Base-by-base conservation (phyloP, 2,113 vertebrate species). In the Ancistrus triradiatus region DNA sequence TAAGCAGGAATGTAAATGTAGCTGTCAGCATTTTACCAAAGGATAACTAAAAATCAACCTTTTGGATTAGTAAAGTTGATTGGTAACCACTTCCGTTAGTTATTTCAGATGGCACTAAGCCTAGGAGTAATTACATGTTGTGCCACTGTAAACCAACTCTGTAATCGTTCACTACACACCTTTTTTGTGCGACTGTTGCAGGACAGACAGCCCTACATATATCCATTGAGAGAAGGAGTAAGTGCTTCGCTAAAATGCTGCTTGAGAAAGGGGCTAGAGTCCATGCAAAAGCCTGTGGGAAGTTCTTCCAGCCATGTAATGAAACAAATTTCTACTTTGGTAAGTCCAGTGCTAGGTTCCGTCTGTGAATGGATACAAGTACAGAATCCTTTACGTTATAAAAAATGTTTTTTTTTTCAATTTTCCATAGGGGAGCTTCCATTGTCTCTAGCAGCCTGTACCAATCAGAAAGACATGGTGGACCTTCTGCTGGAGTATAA, bases 181-280 rank as follows among this genome's bases (percentile, higher is more conserved):
- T 5, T 31, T 50, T 42, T 19, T 49, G 17, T 58, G 15, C 42
- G 44, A 15, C n/a, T 44, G 51, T 2, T 65, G 9, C 59, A 95
- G 95, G 95, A 42, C 96, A 99, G 83, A 94, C 96, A 0, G 93
- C 95, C 1, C 88, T 99, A 19, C 95, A 98, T 61, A 91, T 98
- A 0, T 93, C 95, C 68, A 94, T 97, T 0, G 96, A 99, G 84
- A 91, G 96, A 74, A 89, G 96, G 49, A 97, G 91, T 70, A 66
- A 90, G 66, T 73, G 66, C 7, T 86, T 91, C 59, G 92, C 94
- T 66, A 77, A 89, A 35, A 87, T 98, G 10, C 80, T 99, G 78
- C 81, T 99, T 77, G 86, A 91, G 64, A 93, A 95, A 0, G 91
- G 91, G 63, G 93, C 95, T 6, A 75, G 97, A 0, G 91, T 99